phyloP scores from a whole-genome alignment of 2,113 vertebrate species.

The Alethe castanea region DNA sequence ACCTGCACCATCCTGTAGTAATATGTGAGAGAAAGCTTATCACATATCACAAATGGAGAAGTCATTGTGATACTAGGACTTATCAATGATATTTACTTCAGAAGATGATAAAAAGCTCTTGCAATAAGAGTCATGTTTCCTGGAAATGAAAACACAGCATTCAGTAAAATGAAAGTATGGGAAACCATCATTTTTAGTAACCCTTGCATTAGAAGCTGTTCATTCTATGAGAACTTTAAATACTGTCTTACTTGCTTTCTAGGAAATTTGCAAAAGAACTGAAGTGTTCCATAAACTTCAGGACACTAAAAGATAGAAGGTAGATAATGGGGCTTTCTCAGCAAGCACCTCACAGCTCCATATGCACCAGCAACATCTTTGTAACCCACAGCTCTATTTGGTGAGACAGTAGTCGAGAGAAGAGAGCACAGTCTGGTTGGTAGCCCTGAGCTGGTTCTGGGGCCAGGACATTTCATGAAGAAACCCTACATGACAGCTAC shows the following conservation, averaged over 20 bases:
- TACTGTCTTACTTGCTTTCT: background rate
- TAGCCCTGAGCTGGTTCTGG: background rate
- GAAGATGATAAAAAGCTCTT: background rate
- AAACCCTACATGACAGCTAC: background rate
- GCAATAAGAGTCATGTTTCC: background rate
- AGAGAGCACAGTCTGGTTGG: background rate
- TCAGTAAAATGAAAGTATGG: background rate
- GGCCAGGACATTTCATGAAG: background rate
- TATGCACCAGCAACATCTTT: background rate
- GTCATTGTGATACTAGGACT: background rate
- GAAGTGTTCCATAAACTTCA: background rate
- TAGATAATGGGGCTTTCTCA: background rate
- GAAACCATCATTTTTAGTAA: background rate
- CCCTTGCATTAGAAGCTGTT: background rate
- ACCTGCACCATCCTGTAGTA: background rate
- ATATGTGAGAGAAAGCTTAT: background rate
- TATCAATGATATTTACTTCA: background rate
- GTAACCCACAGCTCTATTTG: rapidly evolving
- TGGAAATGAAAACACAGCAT: background rate
- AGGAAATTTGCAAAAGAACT: background rate
- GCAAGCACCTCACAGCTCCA: background rate
- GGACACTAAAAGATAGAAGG: background rate
- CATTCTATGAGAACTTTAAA: background rate
- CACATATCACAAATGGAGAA: background rate
- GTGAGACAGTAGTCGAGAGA: background rate